Evolutionary conservation across 2,888 invertebrate genomes (phyloP), one percentile per base, ranked within the genome.

Genomic region (Andrena marginata): DNA sequence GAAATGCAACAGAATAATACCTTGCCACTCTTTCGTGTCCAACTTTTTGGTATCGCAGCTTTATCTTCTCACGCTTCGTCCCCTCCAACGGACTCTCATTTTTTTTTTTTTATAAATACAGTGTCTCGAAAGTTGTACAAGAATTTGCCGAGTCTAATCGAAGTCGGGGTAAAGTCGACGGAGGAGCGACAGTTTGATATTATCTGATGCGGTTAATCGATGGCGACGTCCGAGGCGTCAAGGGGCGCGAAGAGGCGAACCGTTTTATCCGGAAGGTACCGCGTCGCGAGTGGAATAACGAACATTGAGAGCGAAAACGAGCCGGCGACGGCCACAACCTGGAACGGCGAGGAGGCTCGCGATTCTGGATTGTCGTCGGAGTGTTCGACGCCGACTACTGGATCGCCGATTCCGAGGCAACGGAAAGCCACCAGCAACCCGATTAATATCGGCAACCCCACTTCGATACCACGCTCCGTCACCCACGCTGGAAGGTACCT

Each of bases 311-410:
- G 67, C 20, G 82, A 72, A n/a, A 67, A 63, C 13, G 56, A 60
- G 35, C 42, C 29, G 2, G 10, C 16, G 3, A 33, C 62, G 2
- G 70, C 54, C 20, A 3, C 16, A 5, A 42, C 29, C 35, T 65
- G 77, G n/a, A 83, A 81, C 49, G 62, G 73, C 65, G 93, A 93
- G 60, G 93, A 93, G 69, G 92, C 89, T 7, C 90, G 85, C 68
- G 94, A 94, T 75, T 94, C 94, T n/a, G 94, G 93, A 23, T 84
- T 94, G 63, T 94, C 94, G 1, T 94, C 94, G 62, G 94, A 93
- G 77, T 91, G 91, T 76, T 92, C 93, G 62, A 94, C 93, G 51
- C 94, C 94, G 6, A 92, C 92, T 20, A 90, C 91, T n/a, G 92
- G 92, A 42, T 93, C 94, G 56, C 93, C 94, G 56, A 90, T 92